A percentile compares a stretch with the other conserved stretches of the same genome.
Evolutionary conservation across 2,797 vertebrate species (phyloP).

Genomic region (Oryzias dopingdopingensis): DNA sequence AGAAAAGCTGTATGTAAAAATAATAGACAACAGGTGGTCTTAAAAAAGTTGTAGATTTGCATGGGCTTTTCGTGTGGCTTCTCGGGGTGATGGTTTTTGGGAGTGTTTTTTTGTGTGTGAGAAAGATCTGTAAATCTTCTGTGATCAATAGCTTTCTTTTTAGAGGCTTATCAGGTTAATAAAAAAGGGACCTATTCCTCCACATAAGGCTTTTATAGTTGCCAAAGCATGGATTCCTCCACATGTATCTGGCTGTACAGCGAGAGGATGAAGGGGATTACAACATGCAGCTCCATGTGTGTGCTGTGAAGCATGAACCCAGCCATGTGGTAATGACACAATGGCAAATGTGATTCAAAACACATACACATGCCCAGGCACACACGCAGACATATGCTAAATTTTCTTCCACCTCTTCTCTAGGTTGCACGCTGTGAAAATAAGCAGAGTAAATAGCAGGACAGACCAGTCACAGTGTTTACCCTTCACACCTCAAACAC

Average conservation of each 20-base stretch:
- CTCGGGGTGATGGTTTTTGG: slow-evolving; percentile 53
- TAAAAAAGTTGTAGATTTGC: slow-evolving; percentile 72
- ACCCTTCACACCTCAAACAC: slow-evolving; percentile 88
- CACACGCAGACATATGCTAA: slow-evolving; percentile 69
- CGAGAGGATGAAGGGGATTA: slow-evolving; percentile 72
- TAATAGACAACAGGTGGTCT: slow-evolving; percentile 99
- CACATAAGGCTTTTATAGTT: slow-evolving; percentile 64
- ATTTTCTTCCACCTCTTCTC: slow-evolving; percentile 78
- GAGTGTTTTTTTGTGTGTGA: slow-evolving; percentile 26
- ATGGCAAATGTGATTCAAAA: slow-evolving; percentile 66
- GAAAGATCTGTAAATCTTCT: slow-evolving; percentile 51
- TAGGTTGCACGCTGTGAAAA: slow-evolving; percentile 90
- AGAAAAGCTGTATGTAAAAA: slow-evolving; percentile 99
- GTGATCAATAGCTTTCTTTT: slow-evolving; percentile 73
- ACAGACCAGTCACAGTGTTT: slow-evolving; percentile 86
- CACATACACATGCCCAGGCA: slow-evolving; percentile 57
- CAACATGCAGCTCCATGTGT: slow-evolving; percentile 73
- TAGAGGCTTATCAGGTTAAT: slow-evolving; percentile 68
- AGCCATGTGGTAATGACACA: slow-evolving; percentile 75
- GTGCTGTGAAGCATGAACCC: slow-evolving; percentile 69
- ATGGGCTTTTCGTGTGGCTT: slow-evolving; percentile 58
- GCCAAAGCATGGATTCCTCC: slow-evolving; percentile 57
- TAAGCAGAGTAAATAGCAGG: slow-evolving; percentile 85
- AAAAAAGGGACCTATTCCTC: slow-evolving; percentile 67
- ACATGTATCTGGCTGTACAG: slow-evolving; percentile 52